These are phyloP conservation scores for Oegoconia quadripuncta DNA, from an alignment of 2,888 invertebrate genomes.

Conservation along the genomic window DNA sequence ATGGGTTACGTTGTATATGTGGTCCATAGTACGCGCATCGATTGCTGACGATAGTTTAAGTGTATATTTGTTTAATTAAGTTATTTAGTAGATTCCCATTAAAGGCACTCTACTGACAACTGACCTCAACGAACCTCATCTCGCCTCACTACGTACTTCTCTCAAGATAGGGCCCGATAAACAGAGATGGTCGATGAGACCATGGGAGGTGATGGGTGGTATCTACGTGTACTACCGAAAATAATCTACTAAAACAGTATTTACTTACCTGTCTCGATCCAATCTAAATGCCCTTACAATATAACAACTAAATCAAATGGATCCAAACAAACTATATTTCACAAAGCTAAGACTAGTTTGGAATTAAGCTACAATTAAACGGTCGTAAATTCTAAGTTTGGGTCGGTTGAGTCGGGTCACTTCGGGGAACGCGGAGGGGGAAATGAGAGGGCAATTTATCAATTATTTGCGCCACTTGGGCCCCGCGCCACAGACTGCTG, in stretches of 20 bases:
- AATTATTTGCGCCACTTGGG: constrained; percentile 77
- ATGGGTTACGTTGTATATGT: too few relatives aligned
- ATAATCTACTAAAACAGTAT: neutral
- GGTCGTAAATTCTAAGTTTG: constrained; percentile 73
- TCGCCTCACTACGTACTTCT: too few relatives aligned
- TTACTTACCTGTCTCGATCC: neutral
- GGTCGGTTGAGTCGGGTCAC: constrained; percentile 47
- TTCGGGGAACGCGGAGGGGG: constrained; percentile 66
- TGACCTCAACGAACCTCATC: too few relatives aligned
- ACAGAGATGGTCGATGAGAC: too few relatives aligned
- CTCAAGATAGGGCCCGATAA: too few relatives aligned
- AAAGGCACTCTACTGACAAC: too few relatives aligned
- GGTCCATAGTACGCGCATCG: too few relatives aligned
- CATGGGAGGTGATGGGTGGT: too few relatives aligned
- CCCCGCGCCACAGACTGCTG: constrained; percentile 50
- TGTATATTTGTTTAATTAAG: too few relatives aligned
- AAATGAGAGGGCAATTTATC: constrained; percentile 75
- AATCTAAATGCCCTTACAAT: constrained; percentile 3
- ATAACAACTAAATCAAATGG: constrained; percentile 26
- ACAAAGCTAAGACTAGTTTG: constrained; percentile 63
- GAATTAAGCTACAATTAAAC: constrained; percentile 77
- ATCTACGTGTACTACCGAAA: too few relatives aligned
- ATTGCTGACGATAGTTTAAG: too few relatives aligned
- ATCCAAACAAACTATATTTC: constrained; percentile 56
- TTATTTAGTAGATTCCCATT: too few relatives aligned